phyloP scores from a whole-genome alignment of 2,797 vertebrate species.

The Poecilia velifera region DNA sequence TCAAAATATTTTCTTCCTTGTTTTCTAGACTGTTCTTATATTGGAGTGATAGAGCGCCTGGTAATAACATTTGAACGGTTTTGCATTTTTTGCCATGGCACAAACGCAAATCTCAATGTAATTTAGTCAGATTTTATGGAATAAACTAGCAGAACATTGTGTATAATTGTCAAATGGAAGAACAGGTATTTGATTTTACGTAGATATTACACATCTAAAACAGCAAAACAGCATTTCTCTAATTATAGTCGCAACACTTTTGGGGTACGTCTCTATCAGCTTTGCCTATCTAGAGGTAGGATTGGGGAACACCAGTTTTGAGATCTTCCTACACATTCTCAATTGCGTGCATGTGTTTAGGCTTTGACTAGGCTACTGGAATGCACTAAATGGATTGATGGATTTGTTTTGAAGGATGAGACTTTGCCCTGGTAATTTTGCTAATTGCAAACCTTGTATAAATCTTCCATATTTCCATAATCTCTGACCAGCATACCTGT shows the following conservation, averaged over 20 bases:
- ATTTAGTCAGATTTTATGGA: neutral
- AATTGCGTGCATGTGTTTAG: neutral
- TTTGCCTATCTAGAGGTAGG: neutral
- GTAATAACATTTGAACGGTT: neutral
- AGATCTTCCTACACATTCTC: neutral
- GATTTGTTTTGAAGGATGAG: neutral
- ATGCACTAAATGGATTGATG: neutral
- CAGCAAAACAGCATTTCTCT: neutral
- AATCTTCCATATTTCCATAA: neutral
- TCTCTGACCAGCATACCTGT: neutral
- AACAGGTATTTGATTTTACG: neutral
- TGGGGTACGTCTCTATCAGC: neutral
- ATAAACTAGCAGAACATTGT: neutral
- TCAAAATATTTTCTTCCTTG: slow-evolving; percentile 5
- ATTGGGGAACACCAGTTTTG: neutral
- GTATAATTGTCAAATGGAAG: neutral
- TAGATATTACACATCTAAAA: neutral
- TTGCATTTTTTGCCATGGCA: neutral
- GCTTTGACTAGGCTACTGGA: neutral
- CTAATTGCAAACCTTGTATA: neutral
- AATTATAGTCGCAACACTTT: neutral
- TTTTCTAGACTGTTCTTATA: neutral
- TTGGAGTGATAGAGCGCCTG: neutral
- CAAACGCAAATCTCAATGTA: neutral
- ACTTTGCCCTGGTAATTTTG: neutral